phyloP scores from a whole-genome alignment of 2,888 invertebrate species.

The Drosophila differens region DNA sequence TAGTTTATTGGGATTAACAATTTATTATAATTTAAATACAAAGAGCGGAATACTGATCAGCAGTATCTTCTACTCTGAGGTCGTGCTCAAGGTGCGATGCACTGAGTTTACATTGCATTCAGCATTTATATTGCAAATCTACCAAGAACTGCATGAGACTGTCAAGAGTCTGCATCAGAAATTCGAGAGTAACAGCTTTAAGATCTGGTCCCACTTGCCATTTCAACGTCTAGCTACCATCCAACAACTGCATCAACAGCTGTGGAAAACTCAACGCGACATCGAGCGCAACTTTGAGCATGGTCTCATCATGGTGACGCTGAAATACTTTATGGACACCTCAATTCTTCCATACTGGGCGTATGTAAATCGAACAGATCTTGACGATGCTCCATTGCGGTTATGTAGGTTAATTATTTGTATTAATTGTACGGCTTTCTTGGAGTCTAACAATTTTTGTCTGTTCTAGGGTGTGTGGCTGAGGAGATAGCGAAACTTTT shows the following conservation, averaged over 20 bases:
- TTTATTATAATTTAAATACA: slow-evolving; percentile 6
- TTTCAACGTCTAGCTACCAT: slow-evolving; percentile 29
- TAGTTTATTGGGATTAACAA: slow-evolving; percentile 1
- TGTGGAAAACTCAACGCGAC: slow-evolving; percentile 49
- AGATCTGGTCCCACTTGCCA: not conserved
- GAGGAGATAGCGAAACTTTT: slow-evolving; percentile 31
- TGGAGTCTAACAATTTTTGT: not conserved
- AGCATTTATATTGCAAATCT: slow-evolving; percentile 29
- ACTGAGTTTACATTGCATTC: slow-evolving; percentile 55
- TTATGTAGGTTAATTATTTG: slow-evolving; percentile 18
- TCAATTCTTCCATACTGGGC: slow-evolving; percentile 63
- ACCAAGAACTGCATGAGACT: slow-evolving; percentile 29
- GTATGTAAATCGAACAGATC: slow-evolving; percentile 15
- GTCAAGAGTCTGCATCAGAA: slow-evolving; percentile 1
- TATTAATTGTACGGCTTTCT: not conserved
- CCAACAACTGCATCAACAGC: slow-evolving; percentile 61
- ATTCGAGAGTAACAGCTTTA: slow-evolving; percentile 20
- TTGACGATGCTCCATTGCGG: slow-evolving; percentile 5
- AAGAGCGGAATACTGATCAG: slow-evolving; percentile 13
- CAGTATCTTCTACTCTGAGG: slow-evolving; percentile 49
- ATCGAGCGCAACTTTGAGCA: slow-evolving; percentile 55
- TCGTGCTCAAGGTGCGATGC: slow-evolving; percentile 55
- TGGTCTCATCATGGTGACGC: slow-evolving; percentile 50
- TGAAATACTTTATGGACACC: slow-evolving; percentile 60
- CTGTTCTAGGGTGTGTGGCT: slow-evolving; percentile 26